Percentiles rank a stretch among this genome's conserved stretches.
These are phyloP conservation scores for Apus apus DNA, from an alignment of 2,113 vertebrate species.

Conservation along the genomic window DNA sequence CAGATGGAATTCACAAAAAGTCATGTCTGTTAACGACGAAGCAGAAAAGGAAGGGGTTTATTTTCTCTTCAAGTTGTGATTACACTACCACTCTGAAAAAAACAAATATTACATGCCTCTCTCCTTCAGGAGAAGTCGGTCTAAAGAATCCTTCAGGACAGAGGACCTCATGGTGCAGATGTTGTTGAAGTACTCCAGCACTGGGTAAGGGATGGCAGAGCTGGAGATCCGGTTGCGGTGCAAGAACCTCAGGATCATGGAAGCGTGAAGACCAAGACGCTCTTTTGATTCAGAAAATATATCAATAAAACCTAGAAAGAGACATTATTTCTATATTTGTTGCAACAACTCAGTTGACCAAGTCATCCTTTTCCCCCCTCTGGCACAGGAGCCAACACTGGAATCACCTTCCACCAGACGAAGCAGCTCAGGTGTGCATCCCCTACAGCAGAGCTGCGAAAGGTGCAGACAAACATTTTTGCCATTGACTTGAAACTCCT, in stretches of 20 bases:
- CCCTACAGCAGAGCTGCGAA: neutral
- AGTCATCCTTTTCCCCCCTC: neutral
- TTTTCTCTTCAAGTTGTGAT: neutral
- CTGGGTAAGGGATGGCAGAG: constrained; percentile 87
- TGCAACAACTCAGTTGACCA: neutral
- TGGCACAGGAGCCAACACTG: accelerated
- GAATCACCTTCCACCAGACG: neutral
- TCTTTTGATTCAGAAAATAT: constrained; percentile 96
- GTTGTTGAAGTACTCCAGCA: constrained; percentile 93
- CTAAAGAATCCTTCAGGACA: constrained; percentile 89
- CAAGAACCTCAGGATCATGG: constrained; percentile 91
- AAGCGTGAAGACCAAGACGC: constrained; percentile 84
- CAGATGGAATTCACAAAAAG: neutral
- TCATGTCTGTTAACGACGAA: neutral
- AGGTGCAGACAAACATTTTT: neutral
- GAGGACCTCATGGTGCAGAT: constrained; percentile 93
- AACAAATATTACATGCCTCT: constrained; percentile 77
- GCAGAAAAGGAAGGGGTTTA: neutral
- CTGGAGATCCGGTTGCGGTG: constrained; percentile 94
- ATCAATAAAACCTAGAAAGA: constrained; percentile 90
- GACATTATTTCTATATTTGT: neutral
- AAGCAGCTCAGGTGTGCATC: neutral
- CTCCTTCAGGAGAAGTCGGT: constrained; percentile 89
- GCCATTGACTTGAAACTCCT: neutral
- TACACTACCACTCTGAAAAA: neutral